phyloP scores from a whole-genome alignment of 2,888 invertebrate genomes.

The Patella pellucida region DNA sequence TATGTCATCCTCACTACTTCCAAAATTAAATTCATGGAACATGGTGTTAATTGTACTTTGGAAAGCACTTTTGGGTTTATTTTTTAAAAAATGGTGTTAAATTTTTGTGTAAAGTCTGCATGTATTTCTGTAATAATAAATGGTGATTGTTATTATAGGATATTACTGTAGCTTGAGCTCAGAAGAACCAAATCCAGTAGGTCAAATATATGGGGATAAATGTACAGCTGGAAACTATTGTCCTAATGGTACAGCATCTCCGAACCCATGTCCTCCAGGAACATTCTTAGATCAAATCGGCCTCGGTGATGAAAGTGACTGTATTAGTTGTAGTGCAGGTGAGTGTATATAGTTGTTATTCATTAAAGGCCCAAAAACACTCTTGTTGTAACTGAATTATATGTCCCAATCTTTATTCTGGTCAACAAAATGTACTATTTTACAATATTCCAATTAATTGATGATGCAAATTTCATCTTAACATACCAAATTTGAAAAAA shows the following conservation, averaged over 20 bases:
- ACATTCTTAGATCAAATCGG: conserved; percentile 56
- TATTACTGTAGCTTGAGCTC: conserved; percentile 59
- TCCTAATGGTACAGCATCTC: conserved; percentile 59
- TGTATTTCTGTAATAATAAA: not conserved
- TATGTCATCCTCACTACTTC: too few species aligned
- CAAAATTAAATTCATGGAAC: too few species aligned
- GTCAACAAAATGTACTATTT: too few species aligned
- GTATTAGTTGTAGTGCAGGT: conserved; percentile 61
- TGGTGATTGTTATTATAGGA: conserved; percentile 43
- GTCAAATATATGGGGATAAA: conserved; percentile 54
- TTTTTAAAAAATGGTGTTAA: too few species aligned
- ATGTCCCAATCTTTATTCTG: too few species aligned
- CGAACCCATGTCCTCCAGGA: conserved; percentile 62
- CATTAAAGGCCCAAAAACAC: too few species aligned
- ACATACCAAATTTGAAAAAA: too few species aligned
- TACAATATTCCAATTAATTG: too few species aligned
- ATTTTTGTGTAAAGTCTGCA: not conserved
- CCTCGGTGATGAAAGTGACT: conserved; percentile 53
- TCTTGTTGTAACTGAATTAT: too few species aligned
- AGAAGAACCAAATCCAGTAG: conserved; percentile 50
- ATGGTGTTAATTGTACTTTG: too few species aligned
- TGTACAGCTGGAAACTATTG: conserved; percentile 66
- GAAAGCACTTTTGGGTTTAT: too few species aligned
- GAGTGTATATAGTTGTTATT: conserved; percentile 16
- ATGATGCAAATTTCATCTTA: too few species aligned